phyloP scores from a whole-genome alignment of 2,113 vertebrate species.

The Hypocryptadius cinnamomeus region DNA sequence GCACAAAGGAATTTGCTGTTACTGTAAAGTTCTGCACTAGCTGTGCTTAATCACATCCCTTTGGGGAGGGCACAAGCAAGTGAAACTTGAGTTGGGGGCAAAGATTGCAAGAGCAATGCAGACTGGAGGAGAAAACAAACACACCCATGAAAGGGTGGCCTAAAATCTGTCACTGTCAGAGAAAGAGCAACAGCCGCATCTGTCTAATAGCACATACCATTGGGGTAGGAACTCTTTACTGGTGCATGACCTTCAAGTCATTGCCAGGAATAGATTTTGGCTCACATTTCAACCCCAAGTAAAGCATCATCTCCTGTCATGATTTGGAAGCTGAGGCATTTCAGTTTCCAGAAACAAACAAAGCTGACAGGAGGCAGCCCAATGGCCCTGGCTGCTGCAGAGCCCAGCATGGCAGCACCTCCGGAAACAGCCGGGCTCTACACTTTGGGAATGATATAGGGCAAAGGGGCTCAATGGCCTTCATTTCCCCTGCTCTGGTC shows the following conservation, averaged over 20 bases:
- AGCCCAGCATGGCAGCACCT: not conserved
- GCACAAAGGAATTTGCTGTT: not conserved
- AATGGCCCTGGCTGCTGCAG: not conserved
- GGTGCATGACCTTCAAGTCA: conserved; percentile 55
- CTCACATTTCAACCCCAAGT: conserved; percentile 50
- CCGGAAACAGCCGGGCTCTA: not conserved
- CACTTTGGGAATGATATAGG: not conserved
- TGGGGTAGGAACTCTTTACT: conserved; percentile 40
- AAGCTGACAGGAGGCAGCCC: not conserved
- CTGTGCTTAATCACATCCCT: not conserved
- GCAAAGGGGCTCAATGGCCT: not conserved
- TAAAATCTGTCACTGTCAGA: conserved; percentile 54
- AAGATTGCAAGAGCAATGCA: conserved; percentile 19
- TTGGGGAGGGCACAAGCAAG: not conserved
- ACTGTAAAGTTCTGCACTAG: not conserved
- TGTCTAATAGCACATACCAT: conserved; percentile 31
- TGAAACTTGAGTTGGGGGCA: conserved; percentile 16
- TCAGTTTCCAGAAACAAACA: conserved; percentile 51
- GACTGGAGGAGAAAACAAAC: conserved; percentile 45
- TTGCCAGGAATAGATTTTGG: conserved; percentile 55
- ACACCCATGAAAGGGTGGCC: conserved; percentile 21
- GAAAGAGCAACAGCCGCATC: conserved; percentile 53
- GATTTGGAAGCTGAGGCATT: conserved; percentile 39
- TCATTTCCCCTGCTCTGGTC: not conserved
- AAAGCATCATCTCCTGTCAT: conserved; percentile 47